These are phyloP conservation scores for Dunckerocampus dactyliophorus DNA, from an alignment of 2,113 vertebrate genomes.

Conservation along the genomic window DNA sequence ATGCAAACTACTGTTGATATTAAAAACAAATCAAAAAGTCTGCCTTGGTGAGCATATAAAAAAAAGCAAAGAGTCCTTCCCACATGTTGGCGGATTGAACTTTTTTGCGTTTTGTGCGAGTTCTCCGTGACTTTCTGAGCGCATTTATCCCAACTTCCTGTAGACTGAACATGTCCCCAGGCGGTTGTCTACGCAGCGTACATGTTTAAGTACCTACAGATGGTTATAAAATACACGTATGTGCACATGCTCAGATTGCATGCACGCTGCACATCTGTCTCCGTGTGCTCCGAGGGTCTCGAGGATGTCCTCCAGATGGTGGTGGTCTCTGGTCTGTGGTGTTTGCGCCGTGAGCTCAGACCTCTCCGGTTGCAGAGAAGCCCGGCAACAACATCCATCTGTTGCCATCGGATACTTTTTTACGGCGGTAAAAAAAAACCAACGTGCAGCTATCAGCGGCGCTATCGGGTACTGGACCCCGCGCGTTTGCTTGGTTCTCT, in stretches of 20 bases:
- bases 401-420: not conserved
- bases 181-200: no score
- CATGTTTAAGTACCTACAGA: not conserved
- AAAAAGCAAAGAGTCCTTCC: no score
- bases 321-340: constrained; percentile 36
- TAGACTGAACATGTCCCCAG: no score
- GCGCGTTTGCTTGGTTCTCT: constrained; percentile 17
- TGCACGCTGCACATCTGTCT: constrained; percentile 53
- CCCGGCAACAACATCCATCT: constrained; percentile 8
- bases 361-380: constrained; percentile 31
- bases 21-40: no score
- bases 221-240: no score
- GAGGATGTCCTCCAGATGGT: constrained; percentile 54
- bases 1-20: no score
- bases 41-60: no score
- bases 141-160: no score
- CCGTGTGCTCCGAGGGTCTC: constrained; percentile 33
- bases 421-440: not conserved
- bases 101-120: no score
- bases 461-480: constrained; percentile 7
- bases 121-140: no score
- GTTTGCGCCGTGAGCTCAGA: constrained; percentile 17
- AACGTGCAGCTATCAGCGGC: constrained; percentile 10
- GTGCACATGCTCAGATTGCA: constrained; percentile 1
- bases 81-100: no score